phyloP scores from a whole-genome alignment of 2,113 vertebrate species.

The Sinocyclocheilus anshuiensis region DNA sequence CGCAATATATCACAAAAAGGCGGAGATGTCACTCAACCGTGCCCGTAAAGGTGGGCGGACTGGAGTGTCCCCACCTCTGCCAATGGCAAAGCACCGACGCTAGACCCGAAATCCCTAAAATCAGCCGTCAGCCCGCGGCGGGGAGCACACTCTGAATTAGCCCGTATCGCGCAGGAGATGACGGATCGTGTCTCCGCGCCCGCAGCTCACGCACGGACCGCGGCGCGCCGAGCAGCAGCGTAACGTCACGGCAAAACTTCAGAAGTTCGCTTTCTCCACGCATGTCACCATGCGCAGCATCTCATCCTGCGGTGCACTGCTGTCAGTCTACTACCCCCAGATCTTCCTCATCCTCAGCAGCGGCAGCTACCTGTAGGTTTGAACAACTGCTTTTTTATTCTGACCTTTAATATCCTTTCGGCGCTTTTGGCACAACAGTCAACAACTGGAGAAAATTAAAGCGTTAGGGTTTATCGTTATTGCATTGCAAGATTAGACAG shows the following conservation, averaged over 20 bases:
- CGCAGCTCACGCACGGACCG: constrained; percentile 72
- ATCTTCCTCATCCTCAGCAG: constrained; percentile 98
- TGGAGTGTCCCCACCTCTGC: constrained; percentile 71
- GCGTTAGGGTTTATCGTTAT: background rate
- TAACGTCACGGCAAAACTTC: constrained; percentile 69
- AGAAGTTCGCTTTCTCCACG: constrained; percentile 36
- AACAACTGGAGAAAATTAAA: constrained; percentile 52
- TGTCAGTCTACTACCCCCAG: constrained; percentile 95
- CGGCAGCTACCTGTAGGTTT: constrained; percentile 93
- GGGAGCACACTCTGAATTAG: constrained; percentile 71
- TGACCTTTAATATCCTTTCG: background rate
- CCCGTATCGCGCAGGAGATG: constrained; percentile 80
- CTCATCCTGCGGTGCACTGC: constrained; percentile 88
- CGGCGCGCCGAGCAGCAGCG: constrained; percentile 76
- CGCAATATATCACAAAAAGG: constrained; percentile 24
- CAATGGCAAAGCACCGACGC: constrained; percentile 77
- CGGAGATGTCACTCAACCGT: constrained; percentile 69
- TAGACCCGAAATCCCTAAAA: constrained; percentile 75
- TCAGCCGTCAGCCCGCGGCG: constrained; percentile 71
- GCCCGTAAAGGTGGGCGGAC: constrained; percentile 75
- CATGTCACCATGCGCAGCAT: constrained; percentile 90
- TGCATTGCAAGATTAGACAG: background rate
- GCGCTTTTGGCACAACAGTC: background rate
- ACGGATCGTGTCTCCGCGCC: constrained; percentile 77
- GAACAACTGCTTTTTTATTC: constrained; percentile 29